Evolutionary conservation across 2,888 invertebrate species (phyloP).

Genomic region (Xanthia togata): DNA sequence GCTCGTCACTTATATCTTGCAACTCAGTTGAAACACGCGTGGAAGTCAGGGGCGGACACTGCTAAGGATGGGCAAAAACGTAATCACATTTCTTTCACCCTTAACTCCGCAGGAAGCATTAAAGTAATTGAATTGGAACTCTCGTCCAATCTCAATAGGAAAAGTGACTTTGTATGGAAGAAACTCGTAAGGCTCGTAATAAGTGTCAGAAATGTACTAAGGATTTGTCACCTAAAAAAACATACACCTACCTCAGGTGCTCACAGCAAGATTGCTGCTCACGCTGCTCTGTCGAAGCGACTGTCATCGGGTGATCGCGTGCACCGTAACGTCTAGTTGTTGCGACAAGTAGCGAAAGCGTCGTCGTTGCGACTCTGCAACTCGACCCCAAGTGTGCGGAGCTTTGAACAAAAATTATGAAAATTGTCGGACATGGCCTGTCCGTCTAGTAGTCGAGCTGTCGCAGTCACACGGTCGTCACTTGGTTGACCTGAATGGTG

Average conservation of each 20-base stretch:
- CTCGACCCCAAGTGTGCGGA: background rate
- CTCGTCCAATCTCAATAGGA: conserved; percentile 44
- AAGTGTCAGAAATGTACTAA: background rate
- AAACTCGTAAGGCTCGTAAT: background rate
- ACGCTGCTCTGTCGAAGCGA: background rate
- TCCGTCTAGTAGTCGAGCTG: background rate
- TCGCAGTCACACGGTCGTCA: too few species aligned
- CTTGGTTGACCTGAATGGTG: too few species aligned
- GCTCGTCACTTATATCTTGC: conserved; percentile 16
- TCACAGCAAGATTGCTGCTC: background rate
- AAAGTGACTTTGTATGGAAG: conserved; percentile 23
- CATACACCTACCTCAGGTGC: background rate
- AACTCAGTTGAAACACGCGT: conserved; percentile 20
- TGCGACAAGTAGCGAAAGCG: background rate
- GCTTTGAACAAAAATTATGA: background rate
- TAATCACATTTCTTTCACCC: conserved; percentile 63
- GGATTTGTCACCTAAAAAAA: background rate
- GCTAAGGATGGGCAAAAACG: conserved; percentile 59
- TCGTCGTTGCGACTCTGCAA: background rate
- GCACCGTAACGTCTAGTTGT: background rate
- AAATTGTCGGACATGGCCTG: background rate
- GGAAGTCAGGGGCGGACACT: conserved; percentile 54
- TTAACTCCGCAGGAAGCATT: conserved; percentile 47
- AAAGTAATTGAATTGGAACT: conserved; percentile 61
- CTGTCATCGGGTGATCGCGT: background rate